Evolutionary conservation across 2,113 vertebrate genomes (phyloP).

Genomic region (Pollachius pollachius): DNA sequence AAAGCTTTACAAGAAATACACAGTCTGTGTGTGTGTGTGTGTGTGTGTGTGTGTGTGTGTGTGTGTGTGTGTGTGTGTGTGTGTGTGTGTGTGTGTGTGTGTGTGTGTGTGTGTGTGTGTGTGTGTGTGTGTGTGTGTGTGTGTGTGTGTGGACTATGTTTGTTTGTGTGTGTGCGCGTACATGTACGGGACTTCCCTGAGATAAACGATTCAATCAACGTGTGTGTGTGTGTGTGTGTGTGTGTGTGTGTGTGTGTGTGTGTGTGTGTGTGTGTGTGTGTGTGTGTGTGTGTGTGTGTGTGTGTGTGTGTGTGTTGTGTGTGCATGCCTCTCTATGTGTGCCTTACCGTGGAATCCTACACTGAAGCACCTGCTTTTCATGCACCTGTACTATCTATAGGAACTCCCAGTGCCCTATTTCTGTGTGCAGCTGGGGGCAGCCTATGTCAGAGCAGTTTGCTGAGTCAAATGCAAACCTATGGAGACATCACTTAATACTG

Average conservation of each 20-base stretch:
- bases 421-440: slow-evolving; percentile 44
- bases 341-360: slow-evolving; percentile 13
- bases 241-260: background rate
- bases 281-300: background rate
- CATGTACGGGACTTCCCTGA: no score
- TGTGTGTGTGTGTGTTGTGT: slow-evolving; percentile 3
- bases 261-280: background rate
- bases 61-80: slow-evolving; percentile 1
- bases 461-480: slow-evolving; percentile 50
- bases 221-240: background rate
- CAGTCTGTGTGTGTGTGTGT: no score
- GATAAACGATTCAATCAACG: no score
- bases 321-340: background rate
- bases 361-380: slow-evolving; percentile 55
- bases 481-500: slow-evolving; percentile 28
- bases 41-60: no score
- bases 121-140: background rate
- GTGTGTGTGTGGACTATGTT: background rate
- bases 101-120: no score
- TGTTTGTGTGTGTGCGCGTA: no score
- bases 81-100: no score
- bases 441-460: slow-evolving; percentile 53
- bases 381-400: slow-evolving; percentile 60
- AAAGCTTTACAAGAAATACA: no score
- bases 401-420: slow-evolving; percentile 39